Evolutionary conservation across 2,888 invertebrate genomes (phyloP).

Genomic region (Helobdella robusta): DNA sequence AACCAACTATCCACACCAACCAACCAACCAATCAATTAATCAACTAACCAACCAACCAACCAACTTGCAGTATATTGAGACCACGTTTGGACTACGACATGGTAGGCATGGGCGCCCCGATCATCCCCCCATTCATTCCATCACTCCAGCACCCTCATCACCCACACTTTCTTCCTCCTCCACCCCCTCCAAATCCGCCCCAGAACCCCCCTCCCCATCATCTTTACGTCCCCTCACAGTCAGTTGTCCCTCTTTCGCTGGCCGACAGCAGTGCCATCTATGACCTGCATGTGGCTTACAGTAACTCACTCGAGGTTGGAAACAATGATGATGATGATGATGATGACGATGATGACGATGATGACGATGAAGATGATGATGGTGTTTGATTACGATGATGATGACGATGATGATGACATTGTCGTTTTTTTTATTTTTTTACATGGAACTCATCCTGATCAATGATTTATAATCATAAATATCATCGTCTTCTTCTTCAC

Average conservation of each 20-base stretch:
- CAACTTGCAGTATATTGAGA: too few relatives aligned
- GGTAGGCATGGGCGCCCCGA: too few relatives aligned
- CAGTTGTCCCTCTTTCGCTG: constrained; percentile 16
- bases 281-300: constrained; percentile 45
- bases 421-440: too few relatives aligned
- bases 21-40: too few relatives aligned
- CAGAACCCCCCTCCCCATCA: not conserved
- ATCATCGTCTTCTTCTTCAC: not conserved
- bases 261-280: constrained; percentile 43
- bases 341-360: constrained; percentile 24
- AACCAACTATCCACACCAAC: too few relatives aligned
- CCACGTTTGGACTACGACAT: too few relatives aligned
- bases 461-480: too few relatives aligned
- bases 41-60: too few relatives aligned
- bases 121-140: constrained; percentile 10
- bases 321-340: constrained; percentile 24
- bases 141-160: constrained; percentile 8
- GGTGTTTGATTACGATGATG: constrained; percentile 20
- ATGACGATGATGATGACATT: constrained; percentile 21
- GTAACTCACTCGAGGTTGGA: constrained; percentile 43
- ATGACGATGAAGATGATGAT: constrained; percentile 22
- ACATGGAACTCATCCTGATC: too few relatives aligned
- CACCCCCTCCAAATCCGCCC: constrained; percentile 10
- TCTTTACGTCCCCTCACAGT: constrained; percentile 19
- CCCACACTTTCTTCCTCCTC: constrained; percentile 11